Evolutionary conservation across 1,140 invertebrate species (phyloP).

Genomic region (Aphaenogaster ashmeadi): DNA sequence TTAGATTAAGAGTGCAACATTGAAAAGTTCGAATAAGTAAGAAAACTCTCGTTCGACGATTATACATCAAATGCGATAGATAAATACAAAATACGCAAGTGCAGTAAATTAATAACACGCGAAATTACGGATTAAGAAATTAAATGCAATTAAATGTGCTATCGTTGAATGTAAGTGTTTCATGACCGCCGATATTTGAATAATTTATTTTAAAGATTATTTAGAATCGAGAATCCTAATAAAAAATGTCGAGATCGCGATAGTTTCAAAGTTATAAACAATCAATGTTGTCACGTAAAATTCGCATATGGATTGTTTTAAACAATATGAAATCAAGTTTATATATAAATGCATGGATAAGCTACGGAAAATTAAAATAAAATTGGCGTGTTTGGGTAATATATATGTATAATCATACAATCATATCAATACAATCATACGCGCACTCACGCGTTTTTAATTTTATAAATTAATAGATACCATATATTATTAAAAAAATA

Average conservation of each 20-base stretch:
- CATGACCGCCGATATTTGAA: not conserved
- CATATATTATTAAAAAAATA: too few species aligned
- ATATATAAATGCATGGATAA: not conserved
- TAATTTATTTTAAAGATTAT: not conserved
- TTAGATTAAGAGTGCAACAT: not conserved
- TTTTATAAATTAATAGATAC: too few species aligned
- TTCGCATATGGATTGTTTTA: not conserved
- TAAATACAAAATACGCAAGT: not conserved
- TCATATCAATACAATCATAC: not conserved
- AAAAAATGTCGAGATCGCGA: not conserved
- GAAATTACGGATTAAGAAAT: not conserved
- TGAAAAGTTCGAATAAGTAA: not conserved
- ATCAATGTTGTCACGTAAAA: not conserved
- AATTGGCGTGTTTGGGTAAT: not conserved
- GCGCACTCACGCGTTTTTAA: not conserved
- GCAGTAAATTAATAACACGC: not conserved
- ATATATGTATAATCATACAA: too few species aligned
- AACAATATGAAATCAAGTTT: not conserved
- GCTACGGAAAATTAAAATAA: not conserved
- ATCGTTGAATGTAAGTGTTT: not conserved
- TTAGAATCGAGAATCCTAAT: not conserved
- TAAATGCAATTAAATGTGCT: slow-evolving; percentile 7
- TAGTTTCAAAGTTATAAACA: not conserved
- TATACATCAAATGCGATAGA: not conserved
- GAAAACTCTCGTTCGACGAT: not conserved